Conservation (phyloP, 2,797 vertebrate species). For the Karalla daura region DNA sequence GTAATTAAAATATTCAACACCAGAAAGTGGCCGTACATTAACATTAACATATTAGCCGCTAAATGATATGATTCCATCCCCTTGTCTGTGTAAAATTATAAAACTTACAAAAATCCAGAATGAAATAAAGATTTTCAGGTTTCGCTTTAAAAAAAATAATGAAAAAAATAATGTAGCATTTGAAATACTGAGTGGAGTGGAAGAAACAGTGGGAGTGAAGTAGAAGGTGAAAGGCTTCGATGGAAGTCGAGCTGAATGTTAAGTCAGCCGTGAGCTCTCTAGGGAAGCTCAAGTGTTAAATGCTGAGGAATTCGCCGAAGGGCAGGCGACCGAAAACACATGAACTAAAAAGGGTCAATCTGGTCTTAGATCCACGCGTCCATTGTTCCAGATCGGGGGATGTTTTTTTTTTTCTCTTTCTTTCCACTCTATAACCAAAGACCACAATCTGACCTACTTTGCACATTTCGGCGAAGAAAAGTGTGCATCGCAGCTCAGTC, state of each 20-base stretch:
- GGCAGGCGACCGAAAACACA: neutral
- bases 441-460: neutral
- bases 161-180: no score
- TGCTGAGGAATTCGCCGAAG: neutral
- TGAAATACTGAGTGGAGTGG: neutral
- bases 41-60: no score
- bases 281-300: neutral
- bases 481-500: neutral
- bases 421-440: neutral
- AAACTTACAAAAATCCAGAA: neutral
- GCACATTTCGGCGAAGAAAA: neutral
- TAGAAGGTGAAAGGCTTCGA: neutral
- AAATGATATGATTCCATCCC: no score
- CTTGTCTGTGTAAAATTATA: neutral
- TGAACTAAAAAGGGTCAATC: neutral
- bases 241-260: neutral
- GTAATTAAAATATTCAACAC: no score
- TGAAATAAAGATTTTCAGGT: neutral
- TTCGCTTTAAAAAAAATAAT: no score
- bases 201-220: neutral
- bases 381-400: neutral
- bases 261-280: neutral
- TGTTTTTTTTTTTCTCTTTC: constrained; percentile 4
- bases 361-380: neutral
- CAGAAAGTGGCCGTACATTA: no score